phyloP scores from a whole-genome alignment of 2,888 invertebrate species.

The Steromphala cineraria region DNA sequence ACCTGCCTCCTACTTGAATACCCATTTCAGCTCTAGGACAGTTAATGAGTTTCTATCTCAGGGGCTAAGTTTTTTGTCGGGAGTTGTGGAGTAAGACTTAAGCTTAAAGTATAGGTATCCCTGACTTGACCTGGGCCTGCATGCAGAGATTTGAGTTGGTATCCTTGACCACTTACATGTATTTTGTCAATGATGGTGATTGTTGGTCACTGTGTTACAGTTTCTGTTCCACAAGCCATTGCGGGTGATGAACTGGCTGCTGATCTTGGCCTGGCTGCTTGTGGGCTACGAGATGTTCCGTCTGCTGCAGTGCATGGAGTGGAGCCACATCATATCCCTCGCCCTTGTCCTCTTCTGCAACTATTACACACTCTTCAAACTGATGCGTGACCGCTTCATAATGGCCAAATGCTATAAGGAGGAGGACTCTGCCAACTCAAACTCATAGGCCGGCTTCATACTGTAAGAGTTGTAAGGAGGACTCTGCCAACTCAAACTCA shows the following conservation, averaged over 20 bases:
- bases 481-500: no score
- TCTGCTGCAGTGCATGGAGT: conserved; percentile 87
- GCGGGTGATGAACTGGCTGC: conserved; percentile 83
- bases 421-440: conserved; percentile 36
- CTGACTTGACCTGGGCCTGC: no score
- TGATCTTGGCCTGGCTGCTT: conserved; percentile 79
- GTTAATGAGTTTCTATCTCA: no score
- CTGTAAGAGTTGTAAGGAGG: no score
- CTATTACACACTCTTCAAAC: conserved; percentile 92
- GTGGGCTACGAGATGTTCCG: conserved; percentile 87
- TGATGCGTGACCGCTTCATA: conserved; percentile 89
- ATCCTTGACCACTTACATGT: background rate
- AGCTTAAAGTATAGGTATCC: no score
- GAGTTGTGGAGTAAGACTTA: no score
- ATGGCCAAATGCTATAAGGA: conserved; percentile 77
- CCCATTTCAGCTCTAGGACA: no score
- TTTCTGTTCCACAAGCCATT: conserved; percentile 91
- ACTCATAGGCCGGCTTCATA: background rate
- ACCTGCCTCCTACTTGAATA: no score
- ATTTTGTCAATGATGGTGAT: background rate
- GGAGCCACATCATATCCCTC: conserved; percentile 93
- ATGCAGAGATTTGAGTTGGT: background rate
- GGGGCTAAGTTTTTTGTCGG: no score
- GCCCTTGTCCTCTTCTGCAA: conserved; percentile 91
- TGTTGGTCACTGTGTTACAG: conserved; percentile 78